These are phyloP conservation scores for Molanna angustata DNA, from an alignment of 2,888 invertebrate species.

Conservation along the genomic window DNA sequence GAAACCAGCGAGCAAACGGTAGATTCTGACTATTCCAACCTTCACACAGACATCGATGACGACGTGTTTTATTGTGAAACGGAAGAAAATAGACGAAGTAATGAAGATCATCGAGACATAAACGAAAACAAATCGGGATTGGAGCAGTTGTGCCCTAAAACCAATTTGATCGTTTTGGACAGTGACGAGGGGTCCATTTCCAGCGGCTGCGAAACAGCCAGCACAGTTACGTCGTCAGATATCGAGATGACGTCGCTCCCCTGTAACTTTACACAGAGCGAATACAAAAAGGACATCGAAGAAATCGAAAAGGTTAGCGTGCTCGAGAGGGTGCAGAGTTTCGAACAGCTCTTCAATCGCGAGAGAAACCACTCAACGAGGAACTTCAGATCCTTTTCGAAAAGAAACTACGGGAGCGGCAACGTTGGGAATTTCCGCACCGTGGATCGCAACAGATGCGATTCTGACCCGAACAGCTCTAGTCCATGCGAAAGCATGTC, in stretches of 20 bases:
- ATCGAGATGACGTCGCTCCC: conserved; percentile 53
- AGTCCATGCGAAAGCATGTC: conserved; percentile 26
- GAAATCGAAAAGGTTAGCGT: conserved; percentile 43
- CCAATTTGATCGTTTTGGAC: conserved; percentile 58
- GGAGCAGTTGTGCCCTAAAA: conserved; percentile 37
- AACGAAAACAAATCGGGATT: conserved; percentile 40
- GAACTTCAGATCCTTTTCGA: conserved; percentile 20
- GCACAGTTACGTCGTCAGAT: conserved; percentile 64
- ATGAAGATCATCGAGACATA: conserved; percentile 34
- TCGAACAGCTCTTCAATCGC: conserved; percentile 32
- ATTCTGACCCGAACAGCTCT: conserved; percentile 14
- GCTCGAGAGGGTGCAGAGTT: conserved; percentile 38
- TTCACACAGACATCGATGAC: conserved; percentile 37
- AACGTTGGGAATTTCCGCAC: conserved; percentile 35
- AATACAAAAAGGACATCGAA: conserved; percentile 41
- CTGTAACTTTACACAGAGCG: conserved; percentile 47
- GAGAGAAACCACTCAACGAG: conserved; percentile 21
- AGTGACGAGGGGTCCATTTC: conserved; percentile 76
- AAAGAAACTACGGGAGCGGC: conserved; percentile 27
- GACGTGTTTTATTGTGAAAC: conserved; percentile 40
- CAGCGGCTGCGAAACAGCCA: conserved; percentile 78
- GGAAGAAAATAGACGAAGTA: conserved; percentile 37
- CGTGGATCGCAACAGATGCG: conserved; percentile 34
- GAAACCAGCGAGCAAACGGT: conserved; percentile 43
- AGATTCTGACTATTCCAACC: conserved; percentile 31